phyloP scores from a whole-genome alignment of 2,113 vertebrate genomes.

The Dromaius novaehollandiae region DNA sequence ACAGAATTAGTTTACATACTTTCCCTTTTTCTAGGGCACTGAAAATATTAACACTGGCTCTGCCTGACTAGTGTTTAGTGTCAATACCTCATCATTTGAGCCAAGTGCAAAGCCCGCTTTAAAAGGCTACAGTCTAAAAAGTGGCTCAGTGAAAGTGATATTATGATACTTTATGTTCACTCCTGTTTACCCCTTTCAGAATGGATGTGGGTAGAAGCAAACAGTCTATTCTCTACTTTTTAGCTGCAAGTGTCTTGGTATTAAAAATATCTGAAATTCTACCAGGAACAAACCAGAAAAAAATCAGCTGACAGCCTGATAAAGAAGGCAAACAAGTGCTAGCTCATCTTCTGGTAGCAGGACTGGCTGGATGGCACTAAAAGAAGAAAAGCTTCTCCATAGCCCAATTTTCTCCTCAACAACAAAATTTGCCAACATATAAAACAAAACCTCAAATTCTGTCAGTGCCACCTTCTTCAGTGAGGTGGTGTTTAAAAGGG shows the following conservation, averaged over 20 bases:
- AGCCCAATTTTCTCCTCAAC: not conserved
- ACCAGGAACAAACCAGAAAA: not conserved
- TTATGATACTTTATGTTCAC: not conserved
- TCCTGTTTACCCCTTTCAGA: not conserved
- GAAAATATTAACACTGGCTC: slow-evolving; percentile 48
- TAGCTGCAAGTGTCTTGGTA: not conserved
- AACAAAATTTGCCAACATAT: not conserved
- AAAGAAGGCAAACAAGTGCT: not conserved
- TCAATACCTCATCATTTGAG: not conserved
- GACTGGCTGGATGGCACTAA: not conserved
- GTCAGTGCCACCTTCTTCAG: not conserved
- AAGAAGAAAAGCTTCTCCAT: not conserved
- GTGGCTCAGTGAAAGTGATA: not conserved
- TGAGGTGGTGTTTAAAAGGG: not conserved
- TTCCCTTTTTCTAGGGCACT: not conserved
- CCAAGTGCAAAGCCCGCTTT: slow-evolving; percentile 6
- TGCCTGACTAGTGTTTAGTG: not conserved
- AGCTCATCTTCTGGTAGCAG: not conserved
- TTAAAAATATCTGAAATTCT: not conserved
- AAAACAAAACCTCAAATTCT: not conserved
- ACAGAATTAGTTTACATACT: slow-evolving; percentile 4
- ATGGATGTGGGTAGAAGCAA: not conserved
- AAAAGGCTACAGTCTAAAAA: not conserved
- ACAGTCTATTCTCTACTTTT: not conserved
- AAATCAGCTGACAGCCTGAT: not conserved